Percentiles rank a stretch among this genome's conserved stretches.
These are phyloP conservation scores for Heliconius hermathena DNA, from an alignment of 1,140 invertebrate species.

Conservation along the genomic window DNA sequence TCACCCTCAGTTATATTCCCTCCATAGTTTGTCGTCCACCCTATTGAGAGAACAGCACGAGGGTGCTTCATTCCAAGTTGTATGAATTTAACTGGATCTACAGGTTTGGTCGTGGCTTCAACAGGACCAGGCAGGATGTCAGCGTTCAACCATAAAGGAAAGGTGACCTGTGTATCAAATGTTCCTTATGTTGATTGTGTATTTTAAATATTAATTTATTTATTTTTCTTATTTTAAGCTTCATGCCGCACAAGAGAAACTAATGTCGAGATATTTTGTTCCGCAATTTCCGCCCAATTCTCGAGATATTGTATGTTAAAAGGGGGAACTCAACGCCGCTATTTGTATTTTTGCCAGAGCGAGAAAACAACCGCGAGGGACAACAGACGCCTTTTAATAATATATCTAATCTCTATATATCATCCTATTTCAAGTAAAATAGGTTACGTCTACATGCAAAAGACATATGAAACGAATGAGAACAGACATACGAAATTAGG, in stretches of 20 bases:
- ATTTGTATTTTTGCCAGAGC: too few species aligned
- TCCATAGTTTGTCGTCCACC: conserved; percentile 91
- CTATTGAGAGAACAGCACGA: conserved; percentile 88
- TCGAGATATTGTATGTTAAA: too few species aligned
- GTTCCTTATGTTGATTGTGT: neutral
- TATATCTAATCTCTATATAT: neutral
- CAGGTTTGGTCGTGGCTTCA: conserved; percentile 82
- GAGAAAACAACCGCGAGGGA: too few species aligned
- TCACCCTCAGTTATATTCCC: conserved; percentile 79
- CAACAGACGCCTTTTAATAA: too few species aligned
- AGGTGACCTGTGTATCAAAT: conserved; percentile 80
- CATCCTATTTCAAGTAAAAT: neutral
- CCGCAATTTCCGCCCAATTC: too few species aligned
- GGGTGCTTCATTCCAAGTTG: conserved; percentile 83
- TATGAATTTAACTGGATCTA: conserved; percentile 87
- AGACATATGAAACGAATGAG: conserved; percentile 1
- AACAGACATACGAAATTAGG: conserved; percentile 20
- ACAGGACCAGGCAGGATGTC: conserved; percentile 92
- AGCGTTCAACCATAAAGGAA: conserved; percentile 94
- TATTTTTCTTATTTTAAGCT: too few species aligned
- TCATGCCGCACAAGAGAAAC: too few species aligned
- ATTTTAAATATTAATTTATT: neutral
- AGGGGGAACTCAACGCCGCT: too few species aligned
- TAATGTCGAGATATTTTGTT: too few species aligned
- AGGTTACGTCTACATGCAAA: conserved; percentile 1